A percentile compares a stretch with the other conserved stretches of the same genome.
Conservation (phyloP, 2,888 invertebrate genomes). For the Cryptus viduatorius region DNA sequence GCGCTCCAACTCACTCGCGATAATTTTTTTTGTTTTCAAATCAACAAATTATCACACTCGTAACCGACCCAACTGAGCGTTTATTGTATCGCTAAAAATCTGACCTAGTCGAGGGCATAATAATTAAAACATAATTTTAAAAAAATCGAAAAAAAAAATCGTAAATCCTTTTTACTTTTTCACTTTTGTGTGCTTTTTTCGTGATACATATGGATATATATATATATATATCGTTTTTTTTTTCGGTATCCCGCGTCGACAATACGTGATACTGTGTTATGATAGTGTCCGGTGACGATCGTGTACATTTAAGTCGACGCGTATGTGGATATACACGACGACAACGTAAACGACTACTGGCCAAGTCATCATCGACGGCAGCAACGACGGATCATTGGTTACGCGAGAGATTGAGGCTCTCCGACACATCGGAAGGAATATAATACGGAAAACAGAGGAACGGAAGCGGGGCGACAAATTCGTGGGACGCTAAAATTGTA, state of each 20-base stretch:
- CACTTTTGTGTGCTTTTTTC: neutral
- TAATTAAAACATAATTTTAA: neutral
- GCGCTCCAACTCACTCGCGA: neutral
- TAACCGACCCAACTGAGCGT: neutral
- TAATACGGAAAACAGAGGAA: neutral
- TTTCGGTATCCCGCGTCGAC: neutral
- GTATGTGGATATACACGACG: conserved; percentile 22
- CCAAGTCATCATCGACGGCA: conserved; percentile 31
- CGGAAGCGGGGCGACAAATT: conserved; percentile 8
- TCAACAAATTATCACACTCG: neutral
- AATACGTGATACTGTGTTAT: conserved; percentile 35
- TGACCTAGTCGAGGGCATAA: conserved; percentile 10
- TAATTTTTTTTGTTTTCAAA: conserved; percentile 1
- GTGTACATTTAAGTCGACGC: conserved; percentile 10
- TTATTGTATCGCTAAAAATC: neutral
- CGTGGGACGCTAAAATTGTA: conserved; percentile 11
- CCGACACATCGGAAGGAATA: neutral
- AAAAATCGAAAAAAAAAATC: neutral
- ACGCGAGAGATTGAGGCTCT: too few relatives aligned
- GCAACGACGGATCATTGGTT: conserved; percentile 9
- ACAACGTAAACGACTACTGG: conserved; percentile 20
- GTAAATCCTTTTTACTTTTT: neutral
- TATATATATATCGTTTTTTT: neutral
- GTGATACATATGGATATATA: conserved; percentile 5
- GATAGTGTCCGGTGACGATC: conserved; percentile 12